Percentiles rank a stretch among this genome's conserved stretches.
Conservation (phyloP, 2,113 vertebrate species). For the Notarius quadriscutis region DNA sequence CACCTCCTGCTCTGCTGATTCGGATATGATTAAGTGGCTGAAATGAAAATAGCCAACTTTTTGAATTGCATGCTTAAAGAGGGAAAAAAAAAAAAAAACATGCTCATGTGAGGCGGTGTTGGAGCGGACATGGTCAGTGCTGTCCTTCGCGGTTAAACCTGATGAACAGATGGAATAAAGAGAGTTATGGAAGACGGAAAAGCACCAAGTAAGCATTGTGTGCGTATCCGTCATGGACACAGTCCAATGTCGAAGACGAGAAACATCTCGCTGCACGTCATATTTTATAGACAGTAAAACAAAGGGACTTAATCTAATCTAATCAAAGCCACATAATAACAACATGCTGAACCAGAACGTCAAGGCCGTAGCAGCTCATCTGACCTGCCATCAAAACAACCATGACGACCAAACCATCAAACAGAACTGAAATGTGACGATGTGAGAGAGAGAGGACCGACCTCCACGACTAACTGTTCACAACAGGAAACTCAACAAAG, state of each 20-base stretch:
- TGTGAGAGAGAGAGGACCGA: no score
- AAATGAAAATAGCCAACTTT: constrained; percentile 8
- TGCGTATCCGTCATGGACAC: constrained; percentile 55
- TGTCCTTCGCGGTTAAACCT: constrained; percentile 41
- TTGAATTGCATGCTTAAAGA: not conserved
- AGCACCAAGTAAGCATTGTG: constrained; percentile 63
- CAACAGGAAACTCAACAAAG: no score
- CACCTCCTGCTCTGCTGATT: not conserved
- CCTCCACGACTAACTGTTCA: no score
- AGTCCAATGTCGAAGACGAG: not conserved
- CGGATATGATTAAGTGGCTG: not conserved
- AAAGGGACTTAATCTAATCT: no score
- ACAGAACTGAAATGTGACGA: no score
- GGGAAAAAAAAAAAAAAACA: not conserved
- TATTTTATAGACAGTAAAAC: not conserved
- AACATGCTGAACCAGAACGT: no score
- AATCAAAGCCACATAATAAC: no score
- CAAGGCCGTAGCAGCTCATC: no score
- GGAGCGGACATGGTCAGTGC: constrained; percentile 18
- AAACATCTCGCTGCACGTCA: constrained; percentile 13
- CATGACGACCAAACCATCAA: no score
- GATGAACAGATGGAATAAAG: constrained; percentile 48
- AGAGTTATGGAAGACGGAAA: constrained; percentile 64
- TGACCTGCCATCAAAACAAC: no score
- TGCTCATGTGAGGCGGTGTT: constrained; percentile 13